Evolutionary conservation across 1,140 invertebrate species (phyloP), one percentile per base, ranked within the genome.

Genomic region (roundworm (Caenorhabditis elegans)): DNA sequence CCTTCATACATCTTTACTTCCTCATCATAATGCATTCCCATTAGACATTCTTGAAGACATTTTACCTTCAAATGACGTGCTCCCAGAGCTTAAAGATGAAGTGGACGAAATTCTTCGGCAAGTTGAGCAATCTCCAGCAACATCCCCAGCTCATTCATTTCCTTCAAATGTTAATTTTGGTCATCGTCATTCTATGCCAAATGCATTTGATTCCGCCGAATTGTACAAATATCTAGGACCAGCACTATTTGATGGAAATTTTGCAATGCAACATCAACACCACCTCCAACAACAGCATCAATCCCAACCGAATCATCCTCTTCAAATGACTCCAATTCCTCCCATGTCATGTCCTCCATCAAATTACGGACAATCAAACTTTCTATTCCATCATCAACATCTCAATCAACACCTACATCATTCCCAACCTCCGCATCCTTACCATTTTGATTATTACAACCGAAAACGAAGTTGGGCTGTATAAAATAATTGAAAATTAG

Each of bases 61-160:
- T 47, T 53, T 82, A 31, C 49, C 80, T 17, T 78, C 19, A 34
- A 76, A 84, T 11, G 76, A 48, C 8, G 48, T 79, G 3, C 79
- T 84, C 24, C 83, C 83, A 8, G 83, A 84, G 28, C 31, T 84
- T 26, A 78, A 78, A 34, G 83, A 84, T 80, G 83, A 84, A 31
- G 78, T 84, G 13, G 83, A 82, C 51, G 83, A 84, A 47, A 84
- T 82, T 34, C 84, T 84, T 31, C 47, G 80, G 13, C 80, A 84
- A 36, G 83, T 84, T 46, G 75, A 81, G 51, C 34, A 65, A 31
- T 70, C 60, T 39, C 60, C 60, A 39, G 10, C 34, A 2, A 19
- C 60, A 17, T 28, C 43, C 43, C 22, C 77, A 78, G 13, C 76
- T 3, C 47, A 36, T 51, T 51, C 39, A n/a, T 51, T 51, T 31